phyloP scores from a whole-genome alignment of 2,888 invertebrate genomes.

The Lycia hirtaria region DNA sequence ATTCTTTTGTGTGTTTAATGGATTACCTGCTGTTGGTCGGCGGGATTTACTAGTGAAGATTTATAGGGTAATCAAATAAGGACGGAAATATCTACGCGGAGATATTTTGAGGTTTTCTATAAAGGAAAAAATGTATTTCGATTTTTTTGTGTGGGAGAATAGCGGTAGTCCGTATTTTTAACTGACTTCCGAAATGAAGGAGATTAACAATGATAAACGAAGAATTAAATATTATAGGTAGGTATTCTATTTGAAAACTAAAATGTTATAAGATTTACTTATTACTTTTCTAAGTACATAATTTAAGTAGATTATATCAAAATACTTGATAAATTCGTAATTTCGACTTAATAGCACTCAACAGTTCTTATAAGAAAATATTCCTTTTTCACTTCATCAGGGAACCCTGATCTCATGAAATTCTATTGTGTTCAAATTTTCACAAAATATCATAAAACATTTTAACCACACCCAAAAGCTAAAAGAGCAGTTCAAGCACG shows the following conservation, averaged over 20 bases:
- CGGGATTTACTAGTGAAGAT: constrained; percentile 15
- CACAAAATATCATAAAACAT: constrained; percentile 17
- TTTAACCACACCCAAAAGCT: constrained; percentile 15
- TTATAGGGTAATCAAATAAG: constrained; percentile 13
- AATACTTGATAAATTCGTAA: no score
- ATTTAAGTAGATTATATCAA: no score
- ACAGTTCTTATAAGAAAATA: background rate
- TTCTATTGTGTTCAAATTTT: background rate
- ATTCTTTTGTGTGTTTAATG: constrained; percentile 25
- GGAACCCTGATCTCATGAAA: background rate
- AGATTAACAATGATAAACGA: no score
- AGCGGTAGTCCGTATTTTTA: no score
- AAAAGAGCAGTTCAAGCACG: constrained; percentile 27
- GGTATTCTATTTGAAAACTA: no score
- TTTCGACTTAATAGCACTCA: background rate
- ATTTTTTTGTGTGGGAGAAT: background rate
- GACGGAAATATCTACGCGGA: background rate
- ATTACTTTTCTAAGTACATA: no score
- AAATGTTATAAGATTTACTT: no score
- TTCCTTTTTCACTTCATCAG: background rate
- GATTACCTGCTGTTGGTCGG: constrained; percentile 11
- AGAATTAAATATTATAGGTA: no score
- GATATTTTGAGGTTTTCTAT: background rate
- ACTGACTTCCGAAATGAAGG: no score
- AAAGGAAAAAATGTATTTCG: background rate